These are phyloP conservation scores for Tyrannus savana DNA, from an alignment of 2,113 vertebrate genomes.

Conservation along the genomic window DNA sequence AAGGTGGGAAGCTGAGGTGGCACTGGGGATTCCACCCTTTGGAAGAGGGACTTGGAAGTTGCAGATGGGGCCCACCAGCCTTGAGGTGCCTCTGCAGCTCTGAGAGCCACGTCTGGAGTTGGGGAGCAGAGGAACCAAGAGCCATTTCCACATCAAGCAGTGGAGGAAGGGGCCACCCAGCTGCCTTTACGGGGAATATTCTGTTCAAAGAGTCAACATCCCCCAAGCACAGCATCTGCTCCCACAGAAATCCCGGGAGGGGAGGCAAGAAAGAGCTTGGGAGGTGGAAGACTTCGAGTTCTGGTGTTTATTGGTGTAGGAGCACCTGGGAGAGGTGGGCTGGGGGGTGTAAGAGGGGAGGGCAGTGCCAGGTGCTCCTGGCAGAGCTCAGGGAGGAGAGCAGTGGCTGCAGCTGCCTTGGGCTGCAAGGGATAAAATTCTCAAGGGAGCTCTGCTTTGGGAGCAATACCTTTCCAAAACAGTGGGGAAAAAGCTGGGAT, in stretches of 20 bases:
- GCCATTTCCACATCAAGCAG: background rate
- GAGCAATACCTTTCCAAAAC: fast-evolving
- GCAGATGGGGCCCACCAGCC: background rate
- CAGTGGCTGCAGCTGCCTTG: background rate
- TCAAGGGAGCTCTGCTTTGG: background rate
- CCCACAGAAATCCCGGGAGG: background rate
- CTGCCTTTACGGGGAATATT: background rate
- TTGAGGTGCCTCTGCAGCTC: background rate
- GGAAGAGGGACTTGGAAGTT: background rate
- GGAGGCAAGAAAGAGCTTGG: background rate
- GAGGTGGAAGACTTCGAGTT: background rate
- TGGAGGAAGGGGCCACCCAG: background rate
- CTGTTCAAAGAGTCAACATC: background rate
- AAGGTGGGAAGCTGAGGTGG: background rate
- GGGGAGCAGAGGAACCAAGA: background rate
- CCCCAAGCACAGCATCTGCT: background rate
- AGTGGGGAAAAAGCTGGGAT: background rate
- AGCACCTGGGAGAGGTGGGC: background rate
- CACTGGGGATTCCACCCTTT: fast-evolving
- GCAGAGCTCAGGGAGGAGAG: background rate
- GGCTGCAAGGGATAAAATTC: background rate
- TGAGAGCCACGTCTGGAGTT: background rate
- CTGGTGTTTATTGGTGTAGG: background rate
- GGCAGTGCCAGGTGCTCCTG: fast-evolving
- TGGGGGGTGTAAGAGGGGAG: background rate